Percentiles rank a stretch among this genome's conserved stretches.
These are phyloP conservation scores for Coronaproctus castanopsis DNA, from an alignment of 2,888 invertebrate species.

Conservation along the genomic window DNA sequence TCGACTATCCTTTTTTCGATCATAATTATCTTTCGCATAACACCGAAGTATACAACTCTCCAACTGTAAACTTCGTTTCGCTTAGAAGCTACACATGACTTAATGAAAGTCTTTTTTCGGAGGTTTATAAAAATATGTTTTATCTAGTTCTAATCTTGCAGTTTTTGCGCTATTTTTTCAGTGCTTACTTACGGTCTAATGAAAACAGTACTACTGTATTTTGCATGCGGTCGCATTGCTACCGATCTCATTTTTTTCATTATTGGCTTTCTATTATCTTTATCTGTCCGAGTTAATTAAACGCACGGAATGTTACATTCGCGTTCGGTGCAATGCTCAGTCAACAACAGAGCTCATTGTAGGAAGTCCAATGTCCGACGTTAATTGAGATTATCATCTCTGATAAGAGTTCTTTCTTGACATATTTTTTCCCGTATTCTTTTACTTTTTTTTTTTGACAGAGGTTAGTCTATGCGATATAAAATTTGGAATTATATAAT, in stretches of 20 bases:
- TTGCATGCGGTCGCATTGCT: neutral
- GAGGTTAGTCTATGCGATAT: neutral
- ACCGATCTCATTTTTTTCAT: neutral
- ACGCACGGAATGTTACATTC: neutral
- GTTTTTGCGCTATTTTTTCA: neutral
- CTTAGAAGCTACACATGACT: neutral
- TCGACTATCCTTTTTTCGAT: neutral
- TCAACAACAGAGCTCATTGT: neutral
- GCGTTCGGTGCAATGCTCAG: no score
- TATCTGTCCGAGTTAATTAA: neutral
- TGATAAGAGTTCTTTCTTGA: neutral
- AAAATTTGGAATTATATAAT: no score
- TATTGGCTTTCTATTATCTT: neutral
- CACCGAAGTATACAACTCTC: neutral
- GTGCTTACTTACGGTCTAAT: neutral
- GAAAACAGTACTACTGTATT: neutral
- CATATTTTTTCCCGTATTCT: neutral
- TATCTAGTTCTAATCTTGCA: neutral
- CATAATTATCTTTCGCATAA: neutral
- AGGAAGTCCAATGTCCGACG: neutral
- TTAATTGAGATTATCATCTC: neutral
- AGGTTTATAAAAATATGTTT: neutral
- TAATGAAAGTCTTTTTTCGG: neutral
- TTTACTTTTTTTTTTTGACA: neutral
- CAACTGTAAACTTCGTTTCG: neutral